These are phyloP conservation scores for Leptopilina boulardi DNA, from an alignment of 1,140 invertebrate genomes.

Conservation along the genomic window DNA sequence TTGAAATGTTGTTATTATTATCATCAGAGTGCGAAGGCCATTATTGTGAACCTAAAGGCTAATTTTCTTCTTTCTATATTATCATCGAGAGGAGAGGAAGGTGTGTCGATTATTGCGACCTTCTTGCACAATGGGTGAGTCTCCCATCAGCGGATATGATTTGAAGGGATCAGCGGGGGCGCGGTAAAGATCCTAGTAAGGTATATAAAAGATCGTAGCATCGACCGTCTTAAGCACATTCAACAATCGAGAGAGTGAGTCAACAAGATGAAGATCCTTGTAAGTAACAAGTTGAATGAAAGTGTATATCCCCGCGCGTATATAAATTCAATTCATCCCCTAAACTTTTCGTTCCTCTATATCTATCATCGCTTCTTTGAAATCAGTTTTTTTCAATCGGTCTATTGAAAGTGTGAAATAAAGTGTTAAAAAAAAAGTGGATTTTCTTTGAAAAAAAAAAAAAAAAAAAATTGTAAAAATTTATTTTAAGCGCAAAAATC, in stretches of 20 bases:
- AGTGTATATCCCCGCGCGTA: constrained; percentile 46
- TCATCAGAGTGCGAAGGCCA: constrained; percentile 52
- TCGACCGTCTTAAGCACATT: constrained; percentile 64
- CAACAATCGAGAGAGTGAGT: constrained; percentile 67
- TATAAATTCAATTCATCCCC: constrained; percentile 2
- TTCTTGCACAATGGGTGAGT: constrained; percentile 73
- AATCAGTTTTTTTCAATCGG: constrained; percentile 14
- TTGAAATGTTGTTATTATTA: constrained; percentile 15
- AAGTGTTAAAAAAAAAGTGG: no score
- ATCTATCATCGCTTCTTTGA: neutral
- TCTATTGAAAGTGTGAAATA: constrained; percentile 31
- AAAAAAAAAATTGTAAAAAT: no score
- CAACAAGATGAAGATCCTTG: constrained; percentile 73
- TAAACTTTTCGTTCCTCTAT: neutral
- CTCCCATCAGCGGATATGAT: constrained; percentile 73
- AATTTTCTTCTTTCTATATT: no score
- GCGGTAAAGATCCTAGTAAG: constrained; percentile 68
- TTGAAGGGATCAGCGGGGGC: constrained; percentile 75
- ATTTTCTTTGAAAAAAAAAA: no score
- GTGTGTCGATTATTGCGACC: constrained; percentile 71
- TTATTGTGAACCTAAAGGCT: constrained; percentile 48
- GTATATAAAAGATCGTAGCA: constrained; percentile 73
- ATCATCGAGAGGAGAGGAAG: no score
- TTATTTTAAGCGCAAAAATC: no score
- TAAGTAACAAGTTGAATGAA: constrained; percentile 67